phyloP scores from a whole-genome alignment of 2,888 invertebrate genomes.

The Blera fallax region DNA sequence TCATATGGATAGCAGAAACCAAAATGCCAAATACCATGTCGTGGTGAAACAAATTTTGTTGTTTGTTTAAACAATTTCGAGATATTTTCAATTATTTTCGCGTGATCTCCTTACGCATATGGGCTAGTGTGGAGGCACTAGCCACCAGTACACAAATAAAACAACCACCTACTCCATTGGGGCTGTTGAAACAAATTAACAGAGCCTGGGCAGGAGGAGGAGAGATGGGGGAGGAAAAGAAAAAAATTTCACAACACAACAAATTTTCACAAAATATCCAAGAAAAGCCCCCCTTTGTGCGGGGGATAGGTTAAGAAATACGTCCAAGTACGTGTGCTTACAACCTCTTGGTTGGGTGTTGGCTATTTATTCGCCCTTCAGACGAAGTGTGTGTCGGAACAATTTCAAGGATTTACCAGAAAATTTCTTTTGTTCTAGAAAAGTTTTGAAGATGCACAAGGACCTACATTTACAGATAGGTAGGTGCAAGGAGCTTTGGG shows the following conservation, averaged over 20 bases:
- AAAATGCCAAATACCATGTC: background rate
- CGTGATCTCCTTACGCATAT: slow-evolving; percentile 27
- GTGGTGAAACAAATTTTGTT: slow-evolving; percentile 1
- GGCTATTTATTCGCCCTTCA: background rate
- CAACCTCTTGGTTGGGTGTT: background rate
- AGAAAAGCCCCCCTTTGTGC: background rate
- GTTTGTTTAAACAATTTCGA: slow-evolving; percentile 21
- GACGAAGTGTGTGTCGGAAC: too few species aligned
- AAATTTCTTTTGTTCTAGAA: too few species aligned
- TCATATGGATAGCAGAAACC: background rate
- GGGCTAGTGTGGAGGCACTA: background rate
- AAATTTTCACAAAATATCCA: background rate
- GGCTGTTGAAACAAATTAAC: background rate
- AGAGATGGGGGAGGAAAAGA: background rate
- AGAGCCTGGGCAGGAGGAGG: background rate
- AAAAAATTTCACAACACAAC: background rate
- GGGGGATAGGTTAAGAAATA: background rate
- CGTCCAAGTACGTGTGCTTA: background rate
- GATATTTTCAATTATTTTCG: slow-evolving; percentile 14
- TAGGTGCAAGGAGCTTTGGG: too few species aligned
- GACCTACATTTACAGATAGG: too few species aligned
- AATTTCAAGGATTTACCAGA: too few species aligned
- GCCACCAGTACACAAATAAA: background rate
- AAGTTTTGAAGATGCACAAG: too few species aligned
- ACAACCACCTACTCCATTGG: background rate